Conservation (phyloP, 92 coral and sea anemone genomes). For the Porites cylindrica region DNA sequence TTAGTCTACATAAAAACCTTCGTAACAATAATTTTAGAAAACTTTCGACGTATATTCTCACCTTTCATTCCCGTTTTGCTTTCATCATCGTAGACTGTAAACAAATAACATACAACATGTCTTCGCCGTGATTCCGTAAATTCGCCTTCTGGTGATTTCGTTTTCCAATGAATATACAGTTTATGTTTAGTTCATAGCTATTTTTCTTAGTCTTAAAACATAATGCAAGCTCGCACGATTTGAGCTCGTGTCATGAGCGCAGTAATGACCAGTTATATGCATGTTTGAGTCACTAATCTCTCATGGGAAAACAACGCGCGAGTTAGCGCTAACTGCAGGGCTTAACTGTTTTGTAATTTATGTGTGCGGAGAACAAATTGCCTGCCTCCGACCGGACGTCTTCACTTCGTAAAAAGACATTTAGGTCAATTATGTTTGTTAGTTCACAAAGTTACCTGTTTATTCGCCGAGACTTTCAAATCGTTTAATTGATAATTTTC, state of each 20-base stretch:
- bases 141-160: neutral
- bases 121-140: too few species aligned
- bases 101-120: neutral
- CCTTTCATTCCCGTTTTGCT: neutral
- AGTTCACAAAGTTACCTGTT: neutral
- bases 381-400: neutral
- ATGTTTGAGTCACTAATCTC: neutral
- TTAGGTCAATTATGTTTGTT: neutral
- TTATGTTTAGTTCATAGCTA: too few species aligned
- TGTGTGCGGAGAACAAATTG: neutral
- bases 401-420: neutral
- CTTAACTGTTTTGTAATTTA: slow-evolving; percentile 6
- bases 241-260: too few species aligned
- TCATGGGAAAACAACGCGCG: neutral
- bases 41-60: neutral
- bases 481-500: too few species aligned
- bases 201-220: too few species aligned
- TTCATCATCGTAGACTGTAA: neutral
- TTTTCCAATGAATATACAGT: neutral
- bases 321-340: neutral
- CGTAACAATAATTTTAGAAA: too few species aligned
- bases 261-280: neutral
- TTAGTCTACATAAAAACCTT: too few species aligned
- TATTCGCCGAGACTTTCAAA: too few species aligned
- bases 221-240: too few species aligned